Evolutionary conservation across 2,113 vertebrate genomes (phyloP), one percentile per base, ranked within the genome.

Genomic region (Prionailurus viverrinus): DNA sequence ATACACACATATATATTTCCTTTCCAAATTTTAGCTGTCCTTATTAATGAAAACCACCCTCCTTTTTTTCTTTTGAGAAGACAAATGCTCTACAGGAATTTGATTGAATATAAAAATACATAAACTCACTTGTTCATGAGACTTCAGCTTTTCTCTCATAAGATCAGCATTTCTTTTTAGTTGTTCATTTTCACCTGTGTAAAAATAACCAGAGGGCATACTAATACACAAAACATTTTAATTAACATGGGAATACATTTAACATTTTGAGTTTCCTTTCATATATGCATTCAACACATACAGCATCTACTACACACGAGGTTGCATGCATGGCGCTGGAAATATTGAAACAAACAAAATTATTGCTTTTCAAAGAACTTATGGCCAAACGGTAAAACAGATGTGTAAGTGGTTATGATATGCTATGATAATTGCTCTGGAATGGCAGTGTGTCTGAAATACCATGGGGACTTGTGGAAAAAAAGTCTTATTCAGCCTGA

Each of bases 171-270:
- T 97, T 97, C 85, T 98, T 95, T 99, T 99, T 41, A 99, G 95
- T 66, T 96, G 98, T 79, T 98, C 97, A 98, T 99, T 99, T 99
- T 99, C 99, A 97, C 98, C 99, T 99, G 89, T 4, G 1, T 73
- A 98, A 98, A 97, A 33, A 97, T 69, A 91, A 97, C 61, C 7
- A 89, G 81, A 93, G 4, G 41, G 45, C 15, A 95, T 91, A 16
- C 10, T 65, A 80, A 74, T 73, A 88, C 16, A 63, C 7, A 85
- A 14, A 4, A 95, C 4, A 92, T 95, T 74, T 91, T 36, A 94
- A 71, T 68, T 84, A 94, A 31, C 18, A 41, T 76, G 21, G 18
- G 10, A 73, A 58, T 76, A 27, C n/a, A 0, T 45, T 51, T 81
- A 84, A 82, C n/a, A 53, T 71, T 92, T 81, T 53, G 87, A 25